phyloP scores from a whole-genome alignment of 1,140 invertebrate species.

The Pseudomyrmex dendroicus region DNA sequence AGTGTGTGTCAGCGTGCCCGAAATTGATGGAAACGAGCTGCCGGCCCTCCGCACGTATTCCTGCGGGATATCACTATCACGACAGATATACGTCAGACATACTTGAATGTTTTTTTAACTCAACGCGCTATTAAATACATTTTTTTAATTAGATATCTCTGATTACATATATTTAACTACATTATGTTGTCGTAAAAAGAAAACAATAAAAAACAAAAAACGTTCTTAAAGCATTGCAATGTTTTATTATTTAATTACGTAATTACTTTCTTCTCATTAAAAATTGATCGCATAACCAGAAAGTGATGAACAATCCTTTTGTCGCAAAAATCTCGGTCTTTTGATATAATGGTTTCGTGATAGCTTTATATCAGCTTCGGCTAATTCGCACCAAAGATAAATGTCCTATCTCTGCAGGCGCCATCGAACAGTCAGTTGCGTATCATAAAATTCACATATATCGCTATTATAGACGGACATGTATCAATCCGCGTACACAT shows the following conservation, averaged over 20 bases:
- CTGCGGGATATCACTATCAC: constrained; percentile 29
- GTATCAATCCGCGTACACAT: constrained; percentile 52
- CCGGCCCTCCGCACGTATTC: constrained; percentile 57
- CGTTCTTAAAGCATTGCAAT: too few relatives aligned
- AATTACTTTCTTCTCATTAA: not conserved
- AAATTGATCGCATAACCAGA: not conserved
- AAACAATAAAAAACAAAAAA: too few relatives aligned
- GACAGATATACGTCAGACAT: constrained; percentile 21
- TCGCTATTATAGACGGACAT: constrained; percentile 38
- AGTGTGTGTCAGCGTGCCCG: constrained; percentile 68
- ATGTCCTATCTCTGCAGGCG: constrained; percentile 39
- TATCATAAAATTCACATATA: constrained; percentile 59
- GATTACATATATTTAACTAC: too few relatives aligned
- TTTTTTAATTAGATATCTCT: not conserved
- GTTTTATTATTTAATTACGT: too few relatives aligned
- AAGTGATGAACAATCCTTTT: not conserved
- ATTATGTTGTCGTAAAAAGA: too few relatives aligned
- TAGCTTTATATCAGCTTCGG: constrained; percentile 53
- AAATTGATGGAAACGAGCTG: constrained; percentile 74
- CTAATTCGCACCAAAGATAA: constrained; percentile 66
- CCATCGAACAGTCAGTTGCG: constrained; percentile 54
- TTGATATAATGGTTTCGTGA: constrained; percentile 46
- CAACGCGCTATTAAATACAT: not conserved
- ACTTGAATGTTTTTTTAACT: constrained; percentile 7
- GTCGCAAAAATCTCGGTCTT: constrained; percentile 1